Conservation (phyloP, 2,888 invertebrate species). For the Dioctria linearis region DNA sequence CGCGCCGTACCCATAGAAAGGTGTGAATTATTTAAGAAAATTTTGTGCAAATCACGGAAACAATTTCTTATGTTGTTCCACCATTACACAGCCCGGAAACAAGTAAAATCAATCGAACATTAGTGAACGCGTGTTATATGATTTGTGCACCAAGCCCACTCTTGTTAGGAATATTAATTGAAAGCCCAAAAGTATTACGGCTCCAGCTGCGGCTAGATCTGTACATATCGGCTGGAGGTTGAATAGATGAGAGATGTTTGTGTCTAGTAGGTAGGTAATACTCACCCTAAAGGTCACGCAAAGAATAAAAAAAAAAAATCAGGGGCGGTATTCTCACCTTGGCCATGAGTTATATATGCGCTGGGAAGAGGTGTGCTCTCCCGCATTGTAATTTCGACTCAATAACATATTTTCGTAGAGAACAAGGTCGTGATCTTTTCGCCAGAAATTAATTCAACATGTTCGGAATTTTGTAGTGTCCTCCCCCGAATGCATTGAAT, state of each 20-base stretch:
- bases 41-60: background rate
- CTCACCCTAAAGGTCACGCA: conserved; percentile 44
- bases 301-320: conserved; percentile 12
- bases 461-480: background rate
- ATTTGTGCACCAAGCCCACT: background rate
- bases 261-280: background rate
- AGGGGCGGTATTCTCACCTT: conserved; percentile 49
- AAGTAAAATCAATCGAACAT: background rate
- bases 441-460: conserved; percentile 38
- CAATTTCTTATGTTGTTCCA: background rate
- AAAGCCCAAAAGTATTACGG: background rate
- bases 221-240: background rate
- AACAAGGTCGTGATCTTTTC: conserved; percentile 32
- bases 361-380: conserved; percentile 1
- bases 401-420: conserved; percentile 6
- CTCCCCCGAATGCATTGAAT: background rate
- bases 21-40: too few relatives aligned
- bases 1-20: too few relatives aligned
- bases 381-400: conserved; percentile 7
- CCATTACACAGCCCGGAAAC: background rate
- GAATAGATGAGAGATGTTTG: conserved; percentile 18
- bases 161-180: conserved; percentile 15
- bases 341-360: conserved; percentile 37
- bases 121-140: background rate
- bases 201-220: background rate